These are phyloP conservation scores for Lepidostoma basale DNA, from an alignment of 1,140 invertebrate genomes.

Conservation along the genomic window DNA sequence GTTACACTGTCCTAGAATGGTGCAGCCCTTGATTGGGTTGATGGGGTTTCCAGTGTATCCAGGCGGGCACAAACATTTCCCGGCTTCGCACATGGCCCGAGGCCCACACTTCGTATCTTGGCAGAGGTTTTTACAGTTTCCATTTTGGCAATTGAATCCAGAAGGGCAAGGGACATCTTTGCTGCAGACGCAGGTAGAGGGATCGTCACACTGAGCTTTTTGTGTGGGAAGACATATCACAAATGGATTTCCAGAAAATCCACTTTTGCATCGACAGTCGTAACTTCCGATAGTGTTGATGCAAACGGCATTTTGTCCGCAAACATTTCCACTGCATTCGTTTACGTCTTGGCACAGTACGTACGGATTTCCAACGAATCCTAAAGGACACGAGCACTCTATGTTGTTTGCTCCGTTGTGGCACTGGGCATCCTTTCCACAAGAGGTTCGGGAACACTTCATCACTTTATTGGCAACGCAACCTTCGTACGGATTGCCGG, in stretches of 20 bases:
- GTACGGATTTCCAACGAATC: constrained; percentile 85
- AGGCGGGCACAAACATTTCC: constrained; percentile 78
- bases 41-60: constrained; percentile 80
- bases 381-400: constrained; percentile 81
- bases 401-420: constrained; percentile 72
- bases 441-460: constrained; percentile 74
- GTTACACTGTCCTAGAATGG: constrained; percentile 71
- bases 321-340: constrained; percentile 82
- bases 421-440: constrained; percentile 81
- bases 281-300: constrained; percentile 87
- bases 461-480: constrained; percentile 74
- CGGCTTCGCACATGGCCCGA: constrained; percentile 78
- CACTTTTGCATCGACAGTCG: constrained; percentile 83
- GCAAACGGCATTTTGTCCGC: constrained; percentile 84
- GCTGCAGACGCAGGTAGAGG: constrained; percentile 71
- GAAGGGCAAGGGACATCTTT: constrained; percentile 73
- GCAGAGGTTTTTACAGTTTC: constrained; percentile 76
- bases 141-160: constrained; percentile 73
- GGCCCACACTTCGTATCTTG: constrained; percentile 77
- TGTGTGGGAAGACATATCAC: constrained; percentile 73
- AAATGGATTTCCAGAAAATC: constrained; percentile 85
- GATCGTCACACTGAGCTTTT: constrained; percentile 70
- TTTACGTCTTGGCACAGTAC: constrained; percentile 84
- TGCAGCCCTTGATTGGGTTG: constrained; percentile 72
- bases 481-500: constrained; percentile 85